Conservation (phyloP, 2,888 invertebrate species). For the Frankliniella intonsa region DNA sequence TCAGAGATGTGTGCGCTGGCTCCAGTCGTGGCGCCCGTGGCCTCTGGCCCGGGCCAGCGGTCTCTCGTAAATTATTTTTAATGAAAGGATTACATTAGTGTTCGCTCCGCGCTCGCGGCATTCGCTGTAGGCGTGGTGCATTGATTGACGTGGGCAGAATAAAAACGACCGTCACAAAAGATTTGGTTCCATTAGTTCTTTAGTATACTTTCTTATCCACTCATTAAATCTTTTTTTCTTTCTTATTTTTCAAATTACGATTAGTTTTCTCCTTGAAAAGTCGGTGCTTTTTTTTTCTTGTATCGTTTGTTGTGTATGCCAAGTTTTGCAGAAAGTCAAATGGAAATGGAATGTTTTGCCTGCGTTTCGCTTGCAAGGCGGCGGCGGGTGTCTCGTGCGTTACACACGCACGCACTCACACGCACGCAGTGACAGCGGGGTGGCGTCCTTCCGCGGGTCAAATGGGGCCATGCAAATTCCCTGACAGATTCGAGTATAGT, state of each 20-base stretch:
- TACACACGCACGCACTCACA: too few relatives aligned
- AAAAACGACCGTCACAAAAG: neutral
- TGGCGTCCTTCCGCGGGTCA: neutral
- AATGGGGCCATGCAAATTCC: neutral
- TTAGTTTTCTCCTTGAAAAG: neutral
- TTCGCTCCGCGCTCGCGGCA: neutral
- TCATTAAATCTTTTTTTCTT: too few relatives aligned
- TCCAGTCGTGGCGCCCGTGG: too few relatives aligned
- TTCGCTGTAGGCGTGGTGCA: neutral
- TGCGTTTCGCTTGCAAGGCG: too few relatives aligned
- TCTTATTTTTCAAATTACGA: too few relatives aligned
- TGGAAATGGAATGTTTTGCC: too few relatives aligned
- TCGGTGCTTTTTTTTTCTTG: neutral
- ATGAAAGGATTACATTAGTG: constrained; percentile 18
- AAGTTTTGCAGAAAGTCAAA: too few relatives aligned
- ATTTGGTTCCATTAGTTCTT: too few relatives aligned
- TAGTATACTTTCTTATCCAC: too few relatives aligned
- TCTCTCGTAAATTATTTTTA: constrained; percentile 21
- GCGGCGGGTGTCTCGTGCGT: too few relatives aligned
- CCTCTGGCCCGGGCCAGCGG: neutral
- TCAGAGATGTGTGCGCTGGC: neutral
- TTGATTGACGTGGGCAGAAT: neutral
- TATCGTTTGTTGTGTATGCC: neutral
- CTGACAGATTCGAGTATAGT: neutral
- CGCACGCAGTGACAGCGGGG: too few relatives aligned